These are phyloP conservation scores for Bombus affinis DNA, from an alignment of 1,140 invertebrate genomes.

Conservation along the genomic window DNA sequence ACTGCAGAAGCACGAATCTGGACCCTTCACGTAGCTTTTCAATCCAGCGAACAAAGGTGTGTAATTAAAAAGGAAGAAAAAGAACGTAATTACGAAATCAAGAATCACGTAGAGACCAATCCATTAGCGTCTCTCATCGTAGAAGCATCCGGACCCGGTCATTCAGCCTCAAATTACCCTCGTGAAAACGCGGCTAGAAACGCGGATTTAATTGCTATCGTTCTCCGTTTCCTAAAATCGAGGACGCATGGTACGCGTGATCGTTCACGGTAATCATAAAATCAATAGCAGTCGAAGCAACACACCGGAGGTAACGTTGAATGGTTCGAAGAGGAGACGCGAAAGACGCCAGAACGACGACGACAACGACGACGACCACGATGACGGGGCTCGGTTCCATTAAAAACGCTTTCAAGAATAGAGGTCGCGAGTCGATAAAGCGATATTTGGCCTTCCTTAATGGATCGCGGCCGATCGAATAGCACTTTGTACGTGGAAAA, in stretches of 20 bases:
- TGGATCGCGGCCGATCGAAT: constrained; percentile 42
- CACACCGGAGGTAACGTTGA: not conserved
- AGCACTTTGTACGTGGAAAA: constrained; percentile 45
- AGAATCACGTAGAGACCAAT: constrained; percentile 19
- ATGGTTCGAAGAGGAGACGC: not conserved
- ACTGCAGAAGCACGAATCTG: not conserved
- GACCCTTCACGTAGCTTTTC: not conserved
- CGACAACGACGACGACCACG: not conserved
- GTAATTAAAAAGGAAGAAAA: not conserved
- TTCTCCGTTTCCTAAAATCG: constrained; percentile 1
- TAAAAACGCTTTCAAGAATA: constrained; percentile 64
- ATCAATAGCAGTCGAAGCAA: not conserved
- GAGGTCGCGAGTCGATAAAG: constrained; percentile 51
- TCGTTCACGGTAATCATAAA: not conserved
- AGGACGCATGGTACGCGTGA: not conserved
- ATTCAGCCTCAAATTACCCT: constrained; percentile 4
- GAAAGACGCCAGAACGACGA: not conserved
- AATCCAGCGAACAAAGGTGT: not conserved
- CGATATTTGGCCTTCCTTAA: constrained; percentile 59
- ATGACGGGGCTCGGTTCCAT: constrained; percentile 35
- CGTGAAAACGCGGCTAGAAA: not conserved
- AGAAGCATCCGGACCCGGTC: not conserved
- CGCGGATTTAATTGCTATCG: not conserved
- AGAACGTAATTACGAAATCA: constrained; percentile 9
- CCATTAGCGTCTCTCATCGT: constrained; percentile 1